Evolutionary conservation across 2,113 vertebrate genomes (phyloP).

Genomic region (Notothenia coriiceps): DNA sequence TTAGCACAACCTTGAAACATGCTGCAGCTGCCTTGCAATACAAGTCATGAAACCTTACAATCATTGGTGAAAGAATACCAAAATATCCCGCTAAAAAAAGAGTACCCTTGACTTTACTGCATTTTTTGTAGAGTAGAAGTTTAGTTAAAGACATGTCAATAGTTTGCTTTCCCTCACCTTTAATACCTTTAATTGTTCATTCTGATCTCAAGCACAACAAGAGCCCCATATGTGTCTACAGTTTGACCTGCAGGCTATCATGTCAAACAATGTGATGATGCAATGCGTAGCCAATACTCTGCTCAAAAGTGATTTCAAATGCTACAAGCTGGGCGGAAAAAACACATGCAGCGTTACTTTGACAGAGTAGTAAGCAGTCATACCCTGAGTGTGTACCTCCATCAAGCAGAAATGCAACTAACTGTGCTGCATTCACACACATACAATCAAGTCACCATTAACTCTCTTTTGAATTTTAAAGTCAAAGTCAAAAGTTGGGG

Average conservation of each 20-base stretch:
- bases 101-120: no score
- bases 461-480: slow-evolving; percentile 3
- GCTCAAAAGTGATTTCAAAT: slow-evolving; percentile 13
- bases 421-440: no score
- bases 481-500: background rate
- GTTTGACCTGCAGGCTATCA: slow-evolving; percentile 3
- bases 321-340: background rate
- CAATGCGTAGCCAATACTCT: background rate
- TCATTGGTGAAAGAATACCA: no score
- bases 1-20: no score
- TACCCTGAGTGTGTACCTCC: background rate
- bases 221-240: background rate
- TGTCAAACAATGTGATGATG: background rate
- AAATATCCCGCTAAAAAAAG: no score
- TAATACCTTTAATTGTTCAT: no score
- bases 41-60: no score
- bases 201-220: background rate
- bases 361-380: background rate
- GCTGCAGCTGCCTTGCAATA: no score
- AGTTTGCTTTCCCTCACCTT: no score
- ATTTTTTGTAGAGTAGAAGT: no score
- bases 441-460: background rate
- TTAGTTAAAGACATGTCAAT: no score
- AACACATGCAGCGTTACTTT: background rate
- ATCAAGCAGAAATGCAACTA: background rate